Evolutionary conservation across 2,113 vertebrate genomes (phyloP).

Genomic region (Burhinus bistriatus): DNA sequence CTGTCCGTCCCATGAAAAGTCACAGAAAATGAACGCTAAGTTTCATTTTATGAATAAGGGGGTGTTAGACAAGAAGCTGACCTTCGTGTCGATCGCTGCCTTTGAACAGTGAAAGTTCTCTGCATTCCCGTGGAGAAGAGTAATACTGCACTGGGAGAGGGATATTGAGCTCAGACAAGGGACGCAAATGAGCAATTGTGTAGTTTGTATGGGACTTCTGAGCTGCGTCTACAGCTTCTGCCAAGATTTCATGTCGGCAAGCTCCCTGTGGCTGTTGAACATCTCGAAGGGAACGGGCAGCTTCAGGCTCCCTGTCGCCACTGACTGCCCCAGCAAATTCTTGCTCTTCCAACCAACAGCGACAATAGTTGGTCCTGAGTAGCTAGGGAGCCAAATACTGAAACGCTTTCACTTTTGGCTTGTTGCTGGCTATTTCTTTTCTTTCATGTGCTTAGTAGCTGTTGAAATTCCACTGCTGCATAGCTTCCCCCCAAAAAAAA

Average conservation of each 20-base stretch:
- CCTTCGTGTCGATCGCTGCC: accelerated
- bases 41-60: neutral
- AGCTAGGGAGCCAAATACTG: neutral
- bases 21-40: neutral
- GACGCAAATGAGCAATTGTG: neutral
- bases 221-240: neutral
- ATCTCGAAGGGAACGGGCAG: neutral
- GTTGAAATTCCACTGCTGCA: neutral
- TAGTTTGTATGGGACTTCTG: neutral
- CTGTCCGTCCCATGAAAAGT: neutral
- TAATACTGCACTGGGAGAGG: neutral
- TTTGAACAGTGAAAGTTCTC: neutral
- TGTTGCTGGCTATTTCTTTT: neutral
- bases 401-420: neutral
- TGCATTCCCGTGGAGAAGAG: neutral
- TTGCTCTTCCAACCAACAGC: accelerated
- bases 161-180: neutral
- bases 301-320: accelerated
- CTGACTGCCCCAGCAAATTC: accelerated
- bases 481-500: neutral
- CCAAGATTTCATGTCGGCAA: accelerated
- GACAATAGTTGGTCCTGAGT: neutral
- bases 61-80: neutral
- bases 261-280: neutral
- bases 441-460: neutral